phyloP scores from a whole-genome alignment of 1,140 invertebrate genomes.

The Brachionus manjavacas region DNA sequence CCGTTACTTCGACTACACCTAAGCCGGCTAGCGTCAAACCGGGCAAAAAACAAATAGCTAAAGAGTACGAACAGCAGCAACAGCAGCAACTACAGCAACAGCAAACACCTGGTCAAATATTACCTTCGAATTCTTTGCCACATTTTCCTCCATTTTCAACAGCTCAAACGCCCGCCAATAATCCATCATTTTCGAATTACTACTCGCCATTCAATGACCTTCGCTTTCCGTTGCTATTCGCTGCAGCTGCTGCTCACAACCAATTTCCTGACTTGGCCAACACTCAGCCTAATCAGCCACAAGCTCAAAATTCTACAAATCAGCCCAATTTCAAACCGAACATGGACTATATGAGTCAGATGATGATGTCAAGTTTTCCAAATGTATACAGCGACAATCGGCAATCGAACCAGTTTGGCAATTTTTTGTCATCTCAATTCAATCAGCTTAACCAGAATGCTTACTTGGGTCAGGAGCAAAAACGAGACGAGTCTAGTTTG shows the following conservation, averaged over 20 bases:
- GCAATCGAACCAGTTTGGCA: not conserved
- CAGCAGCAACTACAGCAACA: not conserved
- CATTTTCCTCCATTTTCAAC: not conserved
- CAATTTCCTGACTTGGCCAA: not conserved
- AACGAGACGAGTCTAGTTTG: not conserved
- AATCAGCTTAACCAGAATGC: not conserved
- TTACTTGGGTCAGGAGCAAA: not conserved
- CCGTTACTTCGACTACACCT: not conserved
- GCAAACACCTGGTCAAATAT: not conserved
- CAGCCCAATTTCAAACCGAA: not conserved
- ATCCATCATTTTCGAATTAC: not conserved
- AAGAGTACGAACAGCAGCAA: constrained; percentile 28
- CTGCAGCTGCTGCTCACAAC: constrained; percentile 27
- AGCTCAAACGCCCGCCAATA: not conserved
- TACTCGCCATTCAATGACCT: constrained; percentile 24
- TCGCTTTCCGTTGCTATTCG: constrained; percentile 1
- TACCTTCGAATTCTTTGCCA: not conserved
- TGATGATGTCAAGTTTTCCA: constrained; percentile 36
- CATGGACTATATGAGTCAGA: constrained; percentile 38
- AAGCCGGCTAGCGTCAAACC: not conserved
- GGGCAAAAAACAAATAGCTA: constrained; percentile 25
- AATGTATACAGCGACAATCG: not conserved
- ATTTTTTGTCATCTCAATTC: not conserved
- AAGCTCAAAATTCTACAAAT: not conserved
- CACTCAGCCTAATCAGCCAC: not conserved